Percentiles rank a stretch among this genome's conserved stretches.
Evolutionary conservation across 2,888 invertebrate species (phyloP).

Genomic region (Escarpia spicata): DNA sequence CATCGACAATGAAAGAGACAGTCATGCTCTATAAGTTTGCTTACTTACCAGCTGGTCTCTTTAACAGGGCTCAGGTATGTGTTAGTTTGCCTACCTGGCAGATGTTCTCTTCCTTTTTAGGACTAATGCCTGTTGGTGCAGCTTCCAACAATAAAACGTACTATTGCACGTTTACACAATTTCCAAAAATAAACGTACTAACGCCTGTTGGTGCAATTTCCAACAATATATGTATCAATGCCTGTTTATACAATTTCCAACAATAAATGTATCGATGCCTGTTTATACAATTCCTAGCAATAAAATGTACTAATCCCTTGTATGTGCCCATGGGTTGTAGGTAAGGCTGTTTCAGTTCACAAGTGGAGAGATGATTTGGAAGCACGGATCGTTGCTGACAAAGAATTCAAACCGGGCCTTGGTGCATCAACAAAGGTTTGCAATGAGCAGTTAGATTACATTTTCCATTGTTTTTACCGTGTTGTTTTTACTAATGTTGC

Average conservation of each 20-base stretch:
- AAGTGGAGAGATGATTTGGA: constrained; percentile 58
- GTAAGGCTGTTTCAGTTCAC: constrained; percentile 59
- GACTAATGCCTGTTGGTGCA: too few species aligned
- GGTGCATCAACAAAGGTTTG: constrained; percentile 52
- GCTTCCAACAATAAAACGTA: too few species aligned
- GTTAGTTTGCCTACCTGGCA: not conserved
- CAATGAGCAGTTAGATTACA: not conserved
- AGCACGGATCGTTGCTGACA: constrained; percentile 58
- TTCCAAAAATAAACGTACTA: too few species aligned
- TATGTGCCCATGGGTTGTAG: constrained; percentile 36
- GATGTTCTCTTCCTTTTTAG: too few species aligned
- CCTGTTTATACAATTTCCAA: too few species aligned
- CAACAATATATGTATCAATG: too few species aligned
- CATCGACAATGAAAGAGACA: constrained; percentile 44
- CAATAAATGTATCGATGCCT: too few species aligned
- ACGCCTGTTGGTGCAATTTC: too few species aligned
- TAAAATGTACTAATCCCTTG: not conserved
- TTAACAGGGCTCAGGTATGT: constrained; percentile 61
- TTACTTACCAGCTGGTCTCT: constrained; percentile 62
- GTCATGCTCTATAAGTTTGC: constrained; percentile 60
- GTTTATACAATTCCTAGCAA: too few species aligned
- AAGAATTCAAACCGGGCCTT: constrained; percentile 61
- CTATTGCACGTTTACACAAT: too few species aligned
- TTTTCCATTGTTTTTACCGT: not conserved
- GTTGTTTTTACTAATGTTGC: too few species aligned